These are phyloP conservation scores for Solea senegalensis DNA, from an alignment of 2,113 vertebrate species.

Conservation along the genomic window DNA sequence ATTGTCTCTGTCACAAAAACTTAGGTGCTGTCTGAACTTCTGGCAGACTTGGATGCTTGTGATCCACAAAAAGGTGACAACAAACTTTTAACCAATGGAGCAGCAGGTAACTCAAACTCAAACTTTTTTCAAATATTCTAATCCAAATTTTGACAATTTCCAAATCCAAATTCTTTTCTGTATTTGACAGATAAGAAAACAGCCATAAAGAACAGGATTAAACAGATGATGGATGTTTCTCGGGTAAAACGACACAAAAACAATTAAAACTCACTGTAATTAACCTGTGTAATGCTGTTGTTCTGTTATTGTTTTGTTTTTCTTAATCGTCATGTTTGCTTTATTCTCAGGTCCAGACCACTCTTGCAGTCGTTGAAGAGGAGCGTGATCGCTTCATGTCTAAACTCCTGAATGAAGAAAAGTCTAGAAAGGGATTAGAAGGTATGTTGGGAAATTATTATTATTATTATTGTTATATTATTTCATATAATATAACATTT, in stretches of 20 bases:
- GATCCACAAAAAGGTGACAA: slow-evolving; percentile 76
- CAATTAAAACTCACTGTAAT: not conserved
- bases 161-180: too few species aligned
- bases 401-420: slow-evolving; percentile 87
- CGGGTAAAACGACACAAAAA: slow-evolving; percentile 79
- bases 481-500: too few species aligned
- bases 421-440: slow-evolving; percentile 88
- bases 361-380: slow-evolving; percentile 89
- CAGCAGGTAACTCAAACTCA: slow-evolving; percentile 76
- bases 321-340: not conserved
- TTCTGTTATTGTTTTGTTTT: not conserved
- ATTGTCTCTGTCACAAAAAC: not conserved
- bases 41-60: slow-evolving; percentile 88
- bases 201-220: slow-evolving; percentile 86
- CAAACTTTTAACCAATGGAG: slow-evolving; percentile 86
- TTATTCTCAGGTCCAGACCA: slow-evolving; percentile 86
- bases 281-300: not conserved
- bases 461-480: too few species aligned
- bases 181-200: slow-evolving; percentile 83
- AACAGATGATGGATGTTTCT: slow-evolving; percentile 96
- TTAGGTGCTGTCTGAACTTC: slow-evolving; percentile 92
- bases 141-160: too few species aligned
- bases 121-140: too few species aligned
- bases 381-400: slow-evolving; percentile 88
- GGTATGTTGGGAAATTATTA: slow-evolving; percentile 72